Base-by-base conservation (phyloP, 2,797 vertebrate genomes). In the Sebastes cheni region DNA sequence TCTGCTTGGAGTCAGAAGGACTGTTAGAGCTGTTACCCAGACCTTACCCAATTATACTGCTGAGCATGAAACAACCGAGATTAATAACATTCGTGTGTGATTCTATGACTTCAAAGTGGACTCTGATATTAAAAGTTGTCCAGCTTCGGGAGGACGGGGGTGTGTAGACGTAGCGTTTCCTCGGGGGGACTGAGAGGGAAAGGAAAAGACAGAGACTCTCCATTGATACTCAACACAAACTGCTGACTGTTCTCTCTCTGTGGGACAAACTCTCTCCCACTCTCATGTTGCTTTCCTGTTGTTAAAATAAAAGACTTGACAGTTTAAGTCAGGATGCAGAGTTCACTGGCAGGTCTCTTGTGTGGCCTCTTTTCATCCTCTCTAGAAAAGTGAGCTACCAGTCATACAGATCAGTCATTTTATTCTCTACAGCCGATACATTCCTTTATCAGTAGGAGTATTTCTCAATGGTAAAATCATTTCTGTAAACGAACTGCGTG, bases 191-290 rank as follows among this genome's bases (percentile, higher is more conserved):
- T 9, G 25, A 6, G 42, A 81, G 73, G 12, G 75, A 80, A 60
- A 68, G 70, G 59, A 83, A 72, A 79, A 60, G 25, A 46, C 71
- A 89, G 91, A 89, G 88, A 92, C 94, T 81, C 89, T 91, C 89
- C 82, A 88, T 87, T 94, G 91, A 94, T 91, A 84, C 91, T 92
- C 69, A 77, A 92, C 86, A 96, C 95, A 93, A 92, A 95, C 94
- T 95, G 92, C 94, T 94, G 94, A 95, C 93, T 96, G 95, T 94
- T 91, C 88, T 87, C 76, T 89, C 84, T 88, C 55, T 54, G 64
- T 79, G 64, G 73, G 75, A 81, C 72, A 85, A 74, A 81, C 77
- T 83, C 78, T 83, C 71, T 75, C 61, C 39, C 58, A 64, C 79
- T 82, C 67, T 69, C 75, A 80, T 29, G 81, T 87, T 86, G 83